Conservation (phyloP, 92 coral and sea anemone species). For the Palythoa grandiflora region DNA sequence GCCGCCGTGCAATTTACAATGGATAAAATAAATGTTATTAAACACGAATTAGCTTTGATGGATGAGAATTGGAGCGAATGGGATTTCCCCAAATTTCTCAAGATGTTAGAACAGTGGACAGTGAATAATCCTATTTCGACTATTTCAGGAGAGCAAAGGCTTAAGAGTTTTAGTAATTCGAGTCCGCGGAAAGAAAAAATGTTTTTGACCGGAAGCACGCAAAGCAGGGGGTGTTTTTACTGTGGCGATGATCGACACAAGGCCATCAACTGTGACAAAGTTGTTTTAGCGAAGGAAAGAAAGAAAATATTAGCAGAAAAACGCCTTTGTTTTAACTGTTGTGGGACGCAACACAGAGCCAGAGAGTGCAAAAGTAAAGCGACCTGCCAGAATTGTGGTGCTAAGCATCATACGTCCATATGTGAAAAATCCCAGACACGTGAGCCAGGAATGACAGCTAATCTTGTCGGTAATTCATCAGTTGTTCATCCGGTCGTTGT, state of each 20-base stretch:
- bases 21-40: conserved; percentile 57
- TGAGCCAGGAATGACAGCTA: conserved; percentile 71
- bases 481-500: conserved; percentile 76
- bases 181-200: conserved; percentile 8
- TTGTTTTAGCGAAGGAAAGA: conserved; percentile 31
- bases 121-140: conserved; percentile 53
- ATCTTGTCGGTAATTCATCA: conserved; percentile 48
- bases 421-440: conserved; percentile 28
- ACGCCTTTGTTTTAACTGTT: conserved; percentile 65
- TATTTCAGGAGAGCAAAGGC: no score
- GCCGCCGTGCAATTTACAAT: conserved; percentile 58
- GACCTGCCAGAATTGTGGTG: conserved; percentile 48
- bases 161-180: not conserved
- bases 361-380: conserved; percentile 64
- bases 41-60: conserved; percentile 48
- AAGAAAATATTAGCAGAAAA: conserved; percentile 57
- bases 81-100: conserved; percentile 54
- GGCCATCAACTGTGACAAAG: conserved; percentile 61
- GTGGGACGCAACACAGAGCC: conserved; percentile 58
- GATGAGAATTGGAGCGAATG: conserved; percentile 69
- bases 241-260: conserved; percentile 56
- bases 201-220: not conserved
- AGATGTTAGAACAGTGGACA: conserved; percentile 65
- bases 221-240: conserved; percentile 59
- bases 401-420: not conserved